Evolutionary conservation across 2,797 vertebrate genomes (phyloP), one percentile per base, ranked within the genome.

Genomic region (Pangasius larnaudii): DNA sequence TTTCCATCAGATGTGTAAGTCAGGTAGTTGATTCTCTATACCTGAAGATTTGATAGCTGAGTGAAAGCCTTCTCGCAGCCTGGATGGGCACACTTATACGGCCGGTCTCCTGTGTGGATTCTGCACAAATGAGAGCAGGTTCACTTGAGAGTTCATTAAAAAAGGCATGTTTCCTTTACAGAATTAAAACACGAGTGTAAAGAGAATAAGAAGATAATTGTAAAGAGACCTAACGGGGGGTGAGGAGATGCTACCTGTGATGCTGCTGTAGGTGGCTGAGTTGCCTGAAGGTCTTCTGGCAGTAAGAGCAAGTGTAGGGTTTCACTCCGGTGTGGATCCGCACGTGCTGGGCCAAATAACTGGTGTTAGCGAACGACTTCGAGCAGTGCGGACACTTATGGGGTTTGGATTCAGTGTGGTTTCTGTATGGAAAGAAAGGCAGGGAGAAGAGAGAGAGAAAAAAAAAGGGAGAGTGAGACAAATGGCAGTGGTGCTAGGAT

Each of bases 201-300:
- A 61, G 24, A 46, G 30, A 33, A 42, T 16, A 51, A 53, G 24
- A 58, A 3, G 30, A 7, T 13, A 81, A 53, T 1, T 36, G 9
- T 18, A 56, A 19, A 86, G 86, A 59, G 90, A 24, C 19, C 81
- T 86, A 80, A 46, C 3, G 3, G 42, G 84, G 84, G 74, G 71
- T 80, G 71, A 71, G 87, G 78, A 75, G 69, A 10, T n/a, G 36
- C 96, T 96, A 99, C 98, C 98, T 97, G 97, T 98, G 98, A 97
- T 99, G 99, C 95, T 99, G 99, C 97, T 99, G 99, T 93, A 99
- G 97, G 97, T 99, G 98, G 95, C 98, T 99, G 96, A 98, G 98
- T 94, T 99, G 99, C 95, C 98, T 98, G 95, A 99, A 99, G 93
- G 96, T 95, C 94, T 99, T 99, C 94, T 99, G 97, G 95, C 99